phyloP scores from a whole-genome alignment of 2,888 invertebrate species.

The Brachyptera risi region DNA sequence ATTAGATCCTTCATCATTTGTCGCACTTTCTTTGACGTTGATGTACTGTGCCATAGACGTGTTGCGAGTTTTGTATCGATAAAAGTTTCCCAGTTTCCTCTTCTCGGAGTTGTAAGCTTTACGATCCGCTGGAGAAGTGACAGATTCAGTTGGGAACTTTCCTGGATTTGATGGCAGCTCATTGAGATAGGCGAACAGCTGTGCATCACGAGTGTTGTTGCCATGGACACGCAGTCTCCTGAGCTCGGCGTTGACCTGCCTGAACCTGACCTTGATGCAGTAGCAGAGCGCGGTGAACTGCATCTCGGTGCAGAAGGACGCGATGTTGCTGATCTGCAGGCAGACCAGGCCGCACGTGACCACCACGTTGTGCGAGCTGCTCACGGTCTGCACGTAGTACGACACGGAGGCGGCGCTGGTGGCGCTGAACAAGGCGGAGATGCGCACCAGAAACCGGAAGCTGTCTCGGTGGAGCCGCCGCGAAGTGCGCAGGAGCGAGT shows the following conservation, averaged over 20 bases:
- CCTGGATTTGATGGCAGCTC: too few relatives aligned
- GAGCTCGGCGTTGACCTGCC: background rate
- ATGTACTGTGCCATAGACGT: too few relatives aligned
- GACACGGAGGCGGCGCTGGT: background rate
- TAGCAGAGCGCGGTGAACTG: slow-evolving; percentile 14
- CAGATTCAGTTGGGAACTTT: too few relatives aligned
- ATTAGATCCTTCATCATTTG: too few relatives aligned
- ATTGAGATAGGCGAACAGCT: background rate
- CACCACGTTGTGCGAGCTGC: background rate
- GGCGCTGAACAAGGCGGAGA: background rate
- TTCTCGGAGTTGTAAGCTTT: too few relatives aligned
- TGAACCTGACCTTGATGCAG: background rate
- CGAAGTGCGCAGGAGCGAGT: background rate
- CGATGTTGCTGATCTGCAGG: background rate
- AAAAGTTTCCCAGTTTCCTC: too few relatives aligned
- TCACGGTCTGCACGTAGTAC: background rate
- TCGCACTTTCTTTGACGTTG: too few relatives aligned
- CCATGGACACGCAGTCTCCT: background rate
- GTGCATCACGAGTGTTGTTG: background rate
- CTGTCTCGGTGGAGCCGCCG: background rate
- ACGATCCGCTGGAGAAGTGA: too few relatives aligned
- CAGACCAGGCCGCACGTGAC: background rate
- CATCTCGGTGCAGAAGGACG: slow-evolving; percentile 6
- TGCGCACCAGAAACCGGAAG: background rate
- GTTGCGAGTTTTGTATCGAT: too few relatives aligned